phyloP scores from a whole-genome alignment of 2,888 invertebrate genomes.

The Pristionchus japonicus region DNA sequence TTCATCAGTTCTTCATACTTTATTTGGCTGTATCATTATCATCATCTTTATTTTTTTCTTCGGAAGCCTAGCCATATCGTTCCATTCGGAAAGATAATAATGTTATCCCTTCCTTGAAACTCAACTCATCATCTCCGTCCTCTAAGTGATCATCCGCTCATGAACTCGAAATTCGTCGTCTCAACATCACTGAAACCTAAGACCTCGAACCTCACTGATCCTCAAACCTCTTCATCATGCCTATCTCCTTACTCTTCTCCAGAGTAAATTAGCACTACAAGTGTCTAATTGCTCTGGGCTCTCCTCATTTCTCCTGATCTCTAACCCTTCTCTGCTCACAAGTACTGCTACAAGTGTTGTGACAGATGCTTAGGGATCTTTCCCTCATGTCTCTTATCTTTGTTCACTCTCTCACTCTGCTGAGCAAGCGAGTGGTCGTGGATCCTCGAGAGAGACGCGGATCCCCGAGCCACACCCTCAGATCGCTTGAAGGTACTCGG shows the following conservation, averaged over 20 bases:
- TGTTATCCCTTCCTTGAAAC: background rate
- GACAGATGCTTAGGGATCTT: slow-evolving; percentile 25
- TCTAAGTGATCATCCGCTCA: background rate
- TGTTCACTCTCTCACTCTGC: background rate
- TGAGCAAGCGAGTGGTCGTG: background rate
- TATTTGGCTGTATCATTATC: no score
- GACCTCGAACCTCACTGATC: no score
- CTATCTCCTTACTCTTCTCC: slow-evolving; percentile 22
- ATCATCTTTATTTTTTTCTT: no score
- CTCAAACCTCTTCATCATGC: background rate
- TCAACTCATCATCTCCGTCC: background rate
- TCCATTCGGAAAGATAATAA: no score
- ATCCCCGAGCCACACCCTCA: background rate
- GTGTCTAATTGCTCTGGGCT: slow-evolving; percentile 1
- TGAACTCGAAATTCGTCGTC: background rate
- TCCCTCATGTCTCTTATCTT: background rate
- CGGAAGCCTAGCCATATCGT: no score
- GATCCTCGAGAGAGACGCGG: background rate
- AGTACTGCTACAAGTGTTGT: slow-evolving; percentile 32
- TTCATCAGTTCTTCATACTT: no score
- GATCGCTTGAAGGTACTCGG: slow-evolving; percentile 27
- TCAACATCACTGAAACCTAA: no score
- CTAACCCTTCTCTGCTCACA: background rate
- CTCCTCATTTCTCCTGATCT: background rate
- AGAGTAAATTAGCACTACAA: slow-evolving; percentile 16